Evolutionary conservation across 2,888 invertebrate genomes (phyloP).

Genomic region (Calameuta idolon): DNA sequence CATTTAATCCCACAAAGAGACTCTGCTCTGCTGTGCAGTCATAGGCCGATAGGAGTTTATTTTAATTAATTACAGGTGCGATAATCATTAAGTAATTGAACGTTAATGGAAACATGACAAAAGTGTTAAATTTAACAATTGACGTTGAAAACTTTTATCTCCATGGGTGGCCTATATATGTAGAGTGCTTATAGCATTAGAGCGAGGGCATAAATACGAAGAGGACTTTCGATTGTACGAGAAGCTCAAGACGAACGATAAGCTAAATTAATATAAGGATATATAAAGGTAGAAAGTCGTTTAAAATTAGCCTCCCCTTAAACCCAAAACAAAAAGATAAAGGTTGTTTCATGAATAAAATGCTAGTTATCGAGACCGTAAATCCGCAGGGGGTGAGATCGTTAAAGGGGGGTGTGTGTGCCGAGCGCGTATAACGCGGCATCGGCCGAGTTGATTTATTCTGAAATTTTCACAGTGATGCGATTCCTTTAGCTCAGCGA

Average conservation of each 20-base stretch:
- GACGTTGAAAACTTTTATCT: no score
- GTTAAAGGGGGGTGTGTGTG: constrained; percentile 1
- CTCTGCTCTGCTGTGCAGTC: background rate
- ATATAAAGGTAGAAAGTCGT: background rate
- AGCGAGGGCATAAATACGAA: no score
- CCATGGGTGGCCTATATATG: no score
- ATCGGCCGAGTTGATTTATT: constrained; percentile 44
- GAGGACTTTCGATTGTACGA: no score
- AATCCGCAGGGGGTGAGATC: constrained; percentile 30
- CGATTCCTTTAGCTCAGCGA: constrained; percentile 33
- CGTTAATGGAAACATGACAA: no score
- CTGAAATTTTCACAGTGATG: constrained; percentile 39
- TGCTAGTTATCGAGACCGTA: constrained; percentile 50
- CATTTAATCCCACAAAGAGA: constrained; percentile 10
- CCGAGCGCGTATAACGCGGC: constrained; percentile 20
- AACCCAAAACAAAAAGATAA: background rate
- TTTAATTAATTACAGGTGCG: no score
- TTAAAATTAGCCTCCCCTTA: constrained; percentile 1
- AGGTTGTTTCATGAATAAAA: constrained; percentile 47
- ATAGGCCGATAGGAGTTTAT: background rate
- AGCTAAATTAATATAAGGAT: no score
- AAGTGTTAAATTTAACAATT: no score
- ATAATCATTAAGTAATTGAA: no score
- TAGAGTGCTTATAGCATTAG: no score
- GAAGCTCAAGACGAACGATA: no score